Evolutionary conservation across 92 coral and sea anemone species (phyloP).

Genomic region (Umimayanthus kanabou): DNA sequence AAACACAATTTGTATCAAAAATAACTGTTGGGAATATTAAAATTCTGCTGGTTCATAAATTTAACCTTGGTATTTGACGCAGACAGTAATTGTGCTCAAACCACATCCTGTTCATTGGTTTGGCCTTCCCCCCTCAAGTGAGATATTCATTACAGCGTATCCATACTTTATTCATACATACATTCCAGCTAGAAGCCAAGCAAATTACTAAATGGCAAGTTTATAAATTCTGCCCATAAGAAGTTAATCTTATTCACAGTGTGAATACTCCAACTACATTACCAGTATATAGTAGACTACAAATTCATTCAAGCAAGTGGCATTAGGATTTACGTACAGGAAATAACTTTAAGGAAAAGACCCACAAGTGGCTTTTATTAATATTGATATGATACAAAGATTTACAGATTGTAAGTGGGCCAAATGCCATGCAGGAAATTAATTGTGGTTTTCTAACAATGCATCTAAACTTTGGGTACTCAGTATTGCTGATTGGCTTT

Average conservation of each 20-base stretch:
- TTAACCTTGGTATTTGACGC: not conserved
- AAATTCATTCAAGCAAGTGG: not conserved
- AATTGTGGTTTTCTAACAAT: constrained; percentile 19
- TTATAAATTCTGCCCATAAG: no score
- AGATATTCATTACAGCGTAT: no score
- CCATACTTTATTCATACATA: no score
- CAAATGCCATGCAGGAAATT: constrained; percentile 18
- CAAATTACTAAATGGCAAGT: no score
- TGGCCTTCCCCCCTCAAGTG: no score
- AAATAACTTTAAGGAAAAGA: constrained; percentile 10
- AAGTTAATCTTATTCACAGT: not conserved
- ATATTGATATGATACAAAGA: not conserved
- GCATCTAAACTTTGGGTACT: not conserved
- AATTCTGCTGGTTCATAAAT: no score
- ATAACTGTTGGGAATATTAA: no score
- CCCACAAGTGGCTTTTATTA: constrained; percentile 8
- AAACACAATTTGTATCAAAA: no score
- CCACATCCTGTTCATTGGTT: not conserved
- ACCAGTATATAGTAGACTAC: not conserved
- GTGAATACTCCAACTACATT: not conserved
- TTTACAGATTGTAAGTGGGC: not conserved
- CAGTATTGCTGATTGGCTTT: not conserved
- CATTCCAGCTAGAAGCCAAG: no score
- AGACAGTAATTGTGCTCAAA: not conserved
- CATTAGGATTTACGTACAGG: constrained; percentile 1